phyloP scores from a whole-genome alignment of 2,888 invertebrate species.

The Archips xylosteana region DNA sequence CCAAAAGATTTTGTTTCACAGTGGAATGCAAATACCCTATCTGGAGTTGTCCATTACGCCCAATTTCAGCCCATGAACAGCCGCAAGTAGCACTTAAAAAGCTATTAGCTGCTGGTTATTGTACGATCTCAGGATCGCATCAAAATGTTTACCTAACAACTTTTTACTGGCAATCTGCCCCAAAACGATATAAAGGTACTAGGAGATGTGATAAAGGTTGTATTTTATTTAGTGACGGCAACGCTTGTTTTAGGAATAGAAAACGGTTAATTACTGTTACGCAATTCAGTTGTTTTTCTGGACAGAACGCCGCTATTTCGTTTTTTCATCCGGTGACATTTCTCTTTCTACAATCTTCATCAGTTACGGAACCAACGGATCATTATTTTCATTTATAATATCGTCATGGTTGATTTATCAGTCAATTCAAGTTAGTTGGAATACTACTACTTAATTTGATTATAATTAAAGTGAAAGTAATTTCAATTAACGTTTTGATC shows the following conservation, averaged over 20 bases:
- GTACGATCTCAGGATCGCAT: slow-evolving; percentile 16
- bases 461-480: slow-evolving; percentile 9
- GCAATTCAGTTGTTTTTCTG: not conserved
- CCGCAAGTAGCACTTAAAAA: slow-evolving; percentile 30
- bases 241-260: not conserved
- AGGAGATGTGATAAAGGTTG: slow-evolving; percentile 1
- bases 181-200: slow-evolving; percentile 1
- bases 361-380: slow-evolving; percentile 4
- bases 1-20: slow-evolving; percentile 7
- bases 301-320: not conserved
- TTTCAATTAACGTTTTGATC: not conserved
- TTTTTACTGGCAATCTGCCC: slow-evolving; percentile 10
- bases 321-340: not conserved
- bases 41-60: slow-evolving; percentile 22
- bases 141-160: slow-evolving; percentile 15
- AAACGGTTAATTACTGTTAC: not conserved
- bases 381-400: slow-evolving; percentile 8
- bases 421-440: not conserved
- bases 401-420: slow-evolving; percentile 5
- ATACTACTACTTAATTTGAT: not conserved
- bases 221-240: not conserved
- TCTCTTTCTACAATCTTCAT: slow-evolving; percentile 2
- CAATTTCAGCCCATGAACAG: slow-evolving; percentile 25
- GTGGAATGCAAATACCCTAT: slow-evolving; percentile 20
- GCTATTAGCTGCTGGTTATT: slow-evolving; percentile 30